Conservation (phyloP, 2,888 invertebrate genomes). For the Euspilapteryx auroguttella region DNA sequence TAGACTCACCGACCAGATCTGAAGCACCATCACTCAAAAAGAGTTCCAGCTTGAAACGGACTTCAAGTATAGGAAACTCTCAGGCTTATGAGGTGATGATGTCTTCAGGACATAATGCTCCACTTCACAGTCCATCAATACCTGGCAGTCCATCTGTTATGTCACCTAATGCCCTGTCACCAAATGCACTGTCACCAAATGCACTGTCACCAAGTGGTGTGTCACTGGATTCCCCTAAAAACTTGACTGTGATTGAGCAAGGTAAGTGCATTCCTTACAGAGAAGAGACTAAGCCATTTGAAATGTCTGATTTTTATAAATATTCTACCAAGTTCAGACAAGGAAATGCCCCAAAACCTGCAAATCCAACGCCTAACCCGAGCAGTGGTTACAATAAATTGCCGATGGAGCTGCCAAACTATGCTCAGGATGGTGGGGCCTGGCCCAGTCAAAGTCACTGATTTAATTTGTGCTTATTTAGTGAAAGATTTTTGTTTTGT, state of each 20-base stretch:
- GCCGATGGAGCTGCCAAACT: slow-evolving; percentile 44
- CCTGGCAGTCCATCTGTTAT: slow-evolving; percentile 34
- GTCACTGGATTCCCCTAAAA: slow-evolving; percentile 76
- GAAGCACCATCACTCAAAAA: slow-evolving; percentile 31
- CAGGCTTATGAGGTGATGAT: slow-evolving; percentile 50
- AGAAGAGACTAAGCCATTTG: slow-evolving; percentile 95
- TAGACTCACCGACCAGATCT: slow-evolving; percentile 58
- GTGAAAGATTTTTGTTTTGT: no score
- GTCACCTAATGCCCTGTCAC: slow-evolving; percentile 16
- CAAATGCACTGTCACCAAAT: background rate
- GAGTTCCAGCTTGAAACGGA: slow-evolving; percentile 49
- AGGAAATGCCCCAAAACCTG: slow-evolving; percentile 26
- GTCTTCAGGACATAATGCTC: slow-evolving; percentile 41
- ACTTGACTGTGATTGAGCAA: slow-evolving; percentile 82
- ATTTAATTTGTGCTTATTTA: no score
- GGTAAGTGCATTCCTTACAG: slow-evolving; percentile 89
- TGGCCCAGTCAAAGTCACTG: no score
- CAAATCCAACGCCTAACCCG: slow-evolving; percentile 19
- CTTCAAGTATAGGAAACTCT: slow-evolving; percentile 58
- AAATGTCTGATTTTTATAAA: slow-evolving; percentile 97
- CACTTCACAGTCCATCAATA: slow-evolving; percentile 40
- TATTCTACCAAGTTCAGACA: slow-evolving; percentile 93
- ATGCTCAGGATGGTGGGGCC: slow-evolving; percentile 39
- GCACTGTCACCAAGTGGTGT: slow-evolving; percentile 29
- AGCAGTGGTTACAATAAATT: slow-evolving; percentile 34